Evolutionary conservation across 1,140 invertebrate genomes (phyloP).

Genomic region (Caenorhabditis inopinata): DNA sequence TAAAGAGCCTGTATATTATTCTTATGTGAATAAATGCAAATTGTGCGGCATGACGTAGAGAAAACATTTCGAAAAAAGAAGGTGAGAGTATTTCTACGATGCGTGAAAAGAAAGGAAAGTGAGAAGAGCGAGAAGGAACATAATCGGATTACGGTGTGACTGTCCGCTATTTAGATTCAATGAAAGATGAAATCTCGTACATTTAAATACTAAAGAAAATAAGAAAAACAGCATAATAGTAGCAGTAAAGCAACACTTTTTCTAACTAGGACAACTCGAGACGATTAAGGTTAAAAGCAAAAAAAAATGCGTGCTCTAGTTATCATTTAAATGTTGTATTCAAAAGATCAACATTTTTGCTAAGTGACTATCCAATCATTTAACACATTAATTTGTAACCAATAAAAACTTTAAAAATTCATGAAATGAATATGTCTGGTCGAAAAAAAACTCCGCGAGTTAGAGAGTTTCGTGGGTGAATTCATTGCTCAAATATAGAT

Average conservation of each 20-base stretch:
- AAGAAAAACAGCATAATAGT: not conserved
- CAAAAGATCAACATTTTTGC: too few species aligned
- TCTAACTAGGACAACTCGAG: too few species aligned
- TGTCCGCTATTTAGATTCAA: not conserved
- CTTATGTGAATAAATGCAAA: not conserved
- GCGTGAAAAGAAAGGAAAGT: not conserved
- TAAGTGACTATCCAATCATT: too few species aligned
- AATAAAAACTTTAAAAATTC: not conserved
- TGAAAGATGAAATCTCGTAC: conserved; percentile 6
- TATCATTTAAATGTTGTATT: too few species aligned
- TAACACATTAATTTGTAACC: not conserved
- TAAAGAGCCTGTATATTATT: not conserved
- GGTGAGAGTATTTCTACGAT: not conserved
- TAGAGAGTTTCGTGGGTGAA: too few species aligned
- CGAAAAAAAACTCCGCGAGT: too few species aligned
- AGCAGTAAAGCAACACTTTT: not conserved
- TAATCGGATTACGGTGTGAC: conserved; percentile 22
- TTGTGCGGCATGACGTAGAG: not conserved
- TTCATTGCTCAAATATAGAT: too few species aligned
- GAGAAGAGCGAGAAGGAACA: not conserved
- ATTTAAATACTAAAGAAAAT: not conserved
- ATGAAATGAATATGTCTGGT: too few species aligned
- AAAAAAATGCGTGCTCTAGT: too few species aligned
- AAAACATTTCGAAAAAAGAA: not conserved
- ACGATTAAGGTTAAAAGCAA: too few species aligned